A percentile compares a stretch with the other conserved stretches of the same genome.
phyloP scores from a whole-genome alignment of 2,888 invertebrate species.

The Psococerastis gibbosa region DNA sequence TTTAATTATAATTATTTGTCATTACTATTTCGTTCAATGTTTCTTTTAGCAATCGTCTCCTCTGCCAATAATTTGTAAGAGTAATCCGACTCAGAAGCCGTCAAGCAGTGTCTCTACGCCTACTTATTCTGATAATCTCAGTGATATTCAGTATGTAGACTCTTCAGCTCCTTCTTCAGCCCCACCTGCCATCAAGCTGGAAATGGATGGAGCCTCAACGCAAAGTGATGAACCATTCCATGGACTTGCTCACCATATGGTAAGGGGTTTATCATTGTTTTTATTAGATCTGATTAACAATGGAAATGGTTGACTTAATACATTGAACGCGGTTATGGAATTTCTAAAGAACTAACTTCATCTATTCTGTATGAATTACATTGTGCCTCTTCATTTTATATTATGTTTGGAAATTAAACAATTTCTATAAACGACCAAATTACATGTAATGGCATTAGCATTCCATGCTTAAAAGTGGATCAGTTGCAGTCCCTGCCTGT shows the following conservation, averaged over 20 bases:
- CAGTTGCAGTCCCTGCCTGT: too few species aligned
- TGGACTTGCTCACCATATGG: conserved; percentile 8
- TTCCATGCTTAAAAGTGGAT: too few species aligned
- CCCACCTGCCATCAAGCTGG: conserved; percentile 41
- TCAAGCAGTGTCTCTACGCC: conserved; percentile 3
- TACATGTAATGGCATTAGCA: too few species aligned
- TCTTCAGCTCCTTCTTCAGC: conserved; percentile 35
- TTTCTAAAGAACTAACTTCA: too few species aligned
- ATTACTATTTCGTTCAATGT: background rate
- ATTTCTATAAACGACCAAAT: too few species aligned
- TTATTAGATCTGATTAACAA: too few species aligned
- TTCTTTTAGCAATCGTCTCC: conserved; percentile 5
- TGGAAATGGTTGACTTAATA: too few species aligned
- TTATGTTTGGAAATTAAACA: too few species aligned
- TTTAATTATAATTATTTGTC: background rate
- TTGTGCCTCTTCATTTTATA: too few species aligned
- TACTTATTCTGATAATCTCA: conserved; percentile 38
- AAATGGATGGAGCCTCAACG: conserved; percentile 27
- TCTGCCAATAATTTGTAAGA: conserved; percentile 40
- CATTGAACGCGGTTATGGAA: too few species aligned
- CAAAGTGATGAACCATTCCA: conserved; percentile 6
- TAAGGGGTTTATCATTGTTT: too few species aligned
- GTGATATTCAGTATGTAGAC: conserved; percentile 33
- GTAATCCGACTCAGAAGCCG: conserved; percentile 19
- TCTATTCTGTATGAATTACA: too few species aligned